phyloP scores from a whole-genome alignment of 2,888 invertebrate species.

The Temnothorax unifasciatus region DNA sequence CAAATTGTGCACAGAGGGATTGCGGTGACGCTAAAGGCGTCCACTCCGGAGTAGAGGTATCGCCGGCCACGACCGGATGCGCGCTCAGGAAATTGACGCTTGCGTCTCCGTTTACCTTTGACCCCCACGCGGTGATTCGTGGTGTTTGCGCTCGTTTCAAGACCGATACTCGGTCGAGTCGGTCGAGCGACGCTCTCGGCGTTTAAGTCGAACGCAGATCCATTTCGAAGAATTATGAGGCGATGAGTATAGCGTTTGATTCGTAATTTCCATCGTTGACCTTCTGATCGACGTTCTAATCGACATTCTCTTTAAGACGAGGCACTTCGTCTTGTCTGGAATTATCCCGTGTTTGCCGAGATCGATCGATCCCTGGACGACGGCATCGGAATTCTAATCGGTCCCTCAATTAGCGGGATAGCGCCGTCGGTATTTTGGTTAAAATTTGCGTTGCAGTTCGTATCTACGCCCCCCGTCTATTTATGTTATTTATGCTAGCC shows the following conservation, averaged over 20 bases:
- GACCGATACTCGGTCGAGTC: neutral
- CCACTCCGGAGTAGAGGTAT: neutral
- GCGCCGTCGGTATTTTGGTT: slow-evolving; percentile 72
- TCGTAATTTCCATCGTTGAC: neutral
- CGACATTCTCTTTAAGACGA: slow-evolving; percentile 59
- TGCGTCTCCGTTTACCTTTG: slow-evolving; percentile 24
- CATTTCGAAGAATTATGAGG: neutral
- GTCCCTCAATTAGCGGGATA: slow-evolving; percentile 60
- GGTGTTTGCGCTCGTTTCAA: neutral
- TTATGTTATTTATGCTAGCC: slow-evolving; percentile 3
- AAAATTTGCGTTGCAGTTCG: slow-evolving; percentile 73
- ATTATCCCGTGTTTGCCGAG: slow-evolving; percentile 55
- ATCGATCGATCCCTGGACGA: slow-evolving; percentile 51
- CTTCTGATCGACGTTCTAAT: neutral
- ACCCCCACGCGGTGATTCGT: neutral
- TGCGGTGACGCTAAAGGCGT: slow-evolving; percentile 2
- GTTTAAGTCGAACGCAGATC: neutral
- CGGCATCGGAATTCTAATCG: slow-evolving; percentile 76
- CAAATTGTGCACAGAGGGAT: neutral
- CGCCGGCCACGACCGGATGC: neutral
- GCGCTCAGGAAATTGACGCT: slow-evolving; percentile 30
- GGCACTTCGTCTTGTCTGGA: slow-evolving; percentile 27
- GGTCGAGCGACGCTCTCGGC: neutral
- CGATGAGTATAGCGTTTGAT: neutral
- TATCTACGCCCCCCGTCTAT: slow-evolving; percentile 34